Evolutionary conservation across 2,888 invertebrate genomes (phyloP), one percentile per base, ranked within the genome.

Genomic region (Eugnorisma glareosa): DNA sequence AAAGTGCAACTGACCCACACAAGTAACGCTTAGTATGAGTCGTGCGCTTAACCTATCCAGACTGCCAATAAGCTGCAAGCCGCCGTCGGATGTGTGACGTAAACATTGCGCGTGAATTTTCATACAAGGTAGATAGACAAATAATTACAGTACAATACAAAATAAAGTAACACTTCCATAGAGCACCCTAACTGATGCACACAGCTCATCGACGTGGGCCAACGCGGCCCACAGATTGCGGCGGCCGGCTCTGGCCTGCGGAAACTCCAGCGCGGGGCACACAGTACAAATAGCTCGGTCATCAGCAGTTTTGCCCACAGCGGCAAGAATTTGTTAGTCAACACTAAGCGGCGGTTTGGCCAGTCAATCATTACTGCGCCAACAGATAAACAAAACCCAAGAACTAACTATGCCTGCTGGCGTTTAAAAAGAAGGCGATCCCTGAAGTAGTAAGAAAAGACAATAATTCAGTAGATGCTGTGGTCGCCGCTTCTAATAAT

Each of bases 41-140:
- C 40, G 7, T 37, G 76, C 45, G 76, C 37, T 21, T 24, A 8
- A 28, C 76, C 15, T 21, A 45, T n/a, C 40, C 31, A 24, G 40
- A 48, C 67, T 45, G 28, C 8, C 15, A 68, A 31, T 35, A 51
- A 68, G 24, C 43, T 63, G 28, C 71, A 15, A 45, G n/a, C 45
- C 21, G 45, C n/a, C 37, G 37, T 31, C 31, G 31, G 54, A 54
- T 64, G 64, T 31, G 64, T 72, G 45, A 72, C 45, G n/a, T 64
- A 79, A 48, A 72, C 18, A 48, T 54, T 71, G 51, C 61, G 45
- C 54, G 67, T 24, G 2, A 18, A 31, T 59, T 45, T 43, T 70
- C 43, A 31, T 24, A 48, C 31, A n/a, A 57, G 63, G 45, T 54
- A 63, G 15, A n/a, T 64, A 40, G 15, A 64, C 15, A 40, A 18